These are phyloP conservation scores for Protobothrops flavoviridis DNA, from an alignment of 2,113 vertebrate genomes.

Conservation along the genomic window DNA sequence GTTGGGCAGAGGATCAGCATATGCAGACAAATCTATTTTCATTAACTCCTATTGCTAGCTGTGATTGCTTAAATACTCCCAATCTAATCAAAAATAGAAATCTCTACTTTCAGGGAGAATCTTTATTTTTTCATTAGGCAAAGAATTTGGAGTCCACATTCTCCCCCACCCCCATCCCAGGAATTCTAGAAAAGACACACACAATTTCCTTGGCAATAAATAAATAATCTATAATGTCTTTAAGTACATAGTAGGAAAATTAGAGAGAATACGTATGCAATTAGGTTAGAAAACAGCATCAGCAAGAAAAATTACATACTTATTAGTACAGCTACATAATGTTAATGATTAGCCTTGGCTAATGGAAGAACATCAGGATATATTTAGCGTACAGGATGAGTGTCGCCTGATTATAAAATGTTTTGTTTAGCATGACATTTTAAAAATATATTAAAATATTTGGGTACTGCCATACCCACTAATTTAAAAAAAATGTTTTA, in stretches of 20 bases:
- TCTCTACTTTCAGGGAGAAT: not conserved
- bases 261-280: not conserved
- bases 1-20: not conserved
- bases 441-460: not conserved
- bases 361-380: not conserved
- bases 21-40: not conserved
- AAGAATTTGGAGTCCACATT: not conserved
- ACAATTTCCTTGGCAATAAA: not conserved
- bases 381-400: not conserved
- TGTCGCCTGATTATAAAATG: not conserved
- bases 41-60: not conserved
- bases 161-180: not conserved
- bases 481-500: not conserved
- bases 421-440: not conserved
- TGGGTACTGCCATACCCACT: not conserved
- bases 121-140: not conserved
- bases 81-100: not conserved
- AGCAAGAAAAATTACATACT: not conserved
- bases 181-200: not conserved
- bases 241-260: conserved; percentile 1
- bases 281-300: not conserved
- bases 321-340: not conserved
- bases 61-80: not conserved
- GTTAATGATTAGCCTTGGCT: conserved; percentile 18
- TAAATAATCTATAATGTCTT: not conserved